These are phyloP conservation scores for Ochropleura plecta DNA, from an alignment of 2,888 invertebrate species.

Conservation along the genomic window DNA sequence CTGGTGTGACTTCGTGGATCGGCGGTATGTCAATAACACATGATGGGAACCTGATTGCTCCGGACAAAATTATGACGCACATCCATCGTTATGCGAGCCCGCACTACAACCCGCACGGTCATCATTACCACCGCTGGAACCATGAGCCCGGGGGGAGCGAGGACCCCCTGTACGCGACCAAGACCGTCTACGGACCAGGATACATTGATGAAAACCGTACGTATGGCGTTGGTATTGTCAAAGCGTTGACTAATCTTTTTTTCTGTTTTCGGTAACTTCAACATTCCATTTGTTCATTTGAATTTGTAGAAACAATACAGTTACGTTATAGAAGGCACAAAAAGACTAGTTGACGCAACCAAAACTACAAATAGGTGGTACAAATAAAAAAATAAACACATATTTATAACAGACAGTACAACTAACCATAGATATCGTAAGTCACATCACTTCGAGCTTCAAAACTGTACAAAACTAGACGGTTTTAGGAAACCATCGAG, in stretches of 20 bases:
- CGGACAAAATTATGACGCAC: slow-evolving; percentile 89
- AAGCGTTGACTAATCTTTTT: slow-evolving; percentile 72
- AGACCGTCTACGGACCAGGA: slow-evolving; percentile 90
- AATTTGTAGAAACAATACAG: slow-evolving; percentile 1
- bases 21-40: slow-evolving; percentile 90
- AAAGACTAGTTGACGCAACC: slow-evolving; percentile 80
- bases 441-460: slow-evolving; percentile 83
- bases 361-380: slow-evolving; percentile 69
- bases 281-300: not conserved
- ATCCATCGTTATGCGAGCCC: slow-evolving; percentile 89
- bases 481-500: slow-evolving; percentile 66
- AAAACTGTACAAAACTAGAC: slow-evolving; percentile 81
- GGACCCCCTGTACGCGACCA: slow-evolving; percentile 89
- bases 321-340: slow-evolving; percentile 51
- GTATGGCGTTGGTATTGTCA: slow-evolving; percentile 79
- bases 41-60: slow-evolving; percentile 88
- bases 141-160: slow-evolving; percentile 89
- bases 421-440: slow-evolving; percentile 90
- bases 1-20: slow-evolving; percentile 87
- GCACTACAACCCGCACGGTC: slow-evolving; percentile 89
- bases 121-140: slow-evolving; percentile 88
- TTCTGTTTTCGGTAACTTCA: slow-evolving; percentile 12
- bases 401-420: slow-evolving; percentile 77
- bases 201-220: slow-evolving; percentile 90
- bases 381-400: slow-evolving; percentile 65